These are phyloP conservation scores for Channa striata DNA, from an alignment of 2,797 vertebrate species.

Conservation along the genomic window DNA sequence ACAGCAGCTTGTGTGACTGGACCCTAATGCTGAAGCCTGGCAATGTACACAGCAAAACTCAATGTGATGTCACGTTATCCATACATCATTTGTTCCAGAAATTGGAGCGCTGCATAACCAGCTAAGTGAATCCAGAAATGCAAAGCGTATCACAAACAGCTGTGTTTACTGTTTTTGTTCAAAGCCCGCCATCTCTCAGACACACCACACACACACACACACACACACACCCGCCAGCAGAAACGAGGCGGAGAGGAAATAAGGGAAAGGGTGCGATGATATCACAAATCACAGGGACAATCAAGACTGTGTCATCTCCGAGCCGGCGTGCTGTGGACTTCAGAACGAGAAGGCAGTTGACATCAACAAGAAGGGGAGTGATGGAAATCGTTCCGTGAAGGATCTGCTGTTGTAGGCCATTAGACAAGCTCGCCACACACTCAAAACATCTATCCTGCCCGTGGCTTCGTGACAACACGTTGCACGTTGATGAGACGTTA, in stretches of 20 bases:
- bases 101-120: neutral
- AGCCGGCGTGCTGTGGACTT: slow-evolving; percentile 29
- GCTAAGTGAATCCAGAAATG: slow-evolving; percentile 28
- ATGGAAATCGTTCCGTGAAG: slow-evolving; percentile 46
- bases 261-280: slow-evolving; percentile 19
- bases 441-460: slow-evolving; percentile 8
- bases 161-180: slow-evolving; percentile 45
- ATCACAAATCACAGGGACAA: slow-evolving; percentile 64
- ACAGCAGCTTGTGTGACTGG: neutral
- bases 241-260: neutral
- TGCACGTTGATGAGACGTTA: slow-evolving; percentile 32
- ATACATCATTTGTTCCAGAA: slow-evolving; percentile 2
- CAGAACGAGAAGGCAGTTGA: slow-evolving; percentile 28
- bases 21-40: neutral
- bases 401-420: slow-evolving; percentile 32
- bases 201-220: slow-evolving; percentile 6
- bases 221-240: neutral
- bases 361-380: slow-evolving; percentile 18
- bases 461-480: slow-evolving; percentile 14
- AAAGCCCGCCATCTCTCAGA: slow-evolving; percentile 24
- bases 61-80: neutral
- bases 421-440: slow-evolving; percentile 7
- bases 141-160: slow-evolving; percentile 23
- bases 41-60: neutral
- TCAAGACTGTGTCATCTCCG: slow-evolving; percentile 48